Base-by-base conservation (phyloP, 2,888 invertebrate species). In the Ptychoptera contaminata region DNA sequence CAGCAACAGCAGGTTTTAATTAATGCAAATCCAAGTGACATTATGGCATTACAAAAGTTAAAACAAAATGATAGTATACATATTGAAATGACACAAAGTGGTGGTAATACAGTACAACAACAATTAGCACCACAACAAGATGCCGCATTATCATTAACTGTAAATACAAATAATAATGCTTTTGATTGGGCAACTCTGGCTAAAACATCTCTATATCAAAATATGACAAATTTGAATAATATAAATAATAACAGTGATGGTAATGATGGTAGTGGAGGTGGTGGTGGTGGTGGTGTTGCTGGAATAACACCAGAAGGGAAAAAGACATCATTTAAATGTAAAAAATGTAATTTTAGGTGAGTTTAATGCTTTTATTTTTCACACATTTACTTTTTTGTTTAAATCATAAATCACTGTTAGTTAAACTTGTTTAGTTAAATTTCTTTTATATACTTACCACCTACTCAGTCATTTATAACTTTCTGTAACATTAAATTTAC, bases 281-380 rank as follows among this genome's bases (percentile, higher is more conserved):
- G 23, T 23, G 7, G 7, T 23, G 23, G 7, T 23, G 23, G 23
- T 3, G 7, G 7, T 23, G 7, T 3, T 23, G 7, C 23, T 7
- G 23, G 23, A 23, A 23, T 7, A 23, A 23, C 23, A 23, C 23
- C 23, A 23, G 42, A 47, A 42, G 70, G 73, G 37, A 84, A 82
- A 65, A 78, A 79, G 56, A 83, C 82, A 11, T 66, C 82, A 54
- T 88, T 88, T 82, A 85, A 87, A 61, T 93, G 92, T 65, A 87
- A 87, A 65, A 84, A 84, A 58, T 93, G 92, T 65, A 78, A 81
- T 60, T 91, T 83, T 65, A 81, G 78, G 85, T 85, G 63, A 72
- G 72, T 67, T 44, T 38, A 44, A 44, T 30, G 32, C 15, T 45
- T 34, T 23, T 40, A 40, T 45, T 29, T 23, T 36, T 37, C 37